Conservation (phyloP, 1,140 invertebrate genomes). For the Sycophaga agraensis region DNA sequence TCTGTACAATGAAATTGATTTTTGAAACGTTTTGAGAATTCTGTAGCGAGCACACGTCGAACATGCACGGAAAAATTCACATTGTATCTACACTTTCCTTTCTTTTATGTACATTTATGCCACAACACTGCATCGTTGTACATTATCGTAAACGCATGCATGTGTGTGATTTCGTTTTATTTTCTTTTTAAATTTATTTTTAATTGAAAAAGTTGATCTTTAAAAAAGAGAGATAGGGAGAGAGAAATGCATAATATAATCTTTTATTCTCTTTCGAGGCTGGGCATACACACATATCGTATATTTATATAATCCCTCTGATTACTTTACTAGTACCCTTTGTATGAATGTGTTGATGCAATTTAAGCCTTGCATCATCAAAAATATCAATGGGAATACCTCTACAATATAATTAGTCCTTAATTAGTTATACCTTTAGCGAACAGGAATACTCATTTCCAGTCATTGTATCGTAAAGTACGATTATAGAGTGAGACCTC, state of each 20-base stretch:
- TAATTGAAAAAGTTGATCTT: neutral
- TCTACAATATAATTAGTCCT: slow-evolving; percentile 48
- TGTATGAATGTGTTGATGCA: slow-evolving; percentile 28
- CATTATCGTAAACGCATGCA: neutral
- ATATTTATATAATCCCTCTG: slow-evolving; percentile 26
- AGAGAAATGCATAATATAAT: slow-evolving; percentile 22
- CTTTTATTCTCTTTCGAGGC: slow-evolving; percentile 19
- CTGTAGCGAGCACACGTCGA: neutral
- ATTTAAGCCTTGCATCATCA: slow-evolving; percentile 47
- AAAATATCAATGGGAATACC: slow-evolving; percentile 53
- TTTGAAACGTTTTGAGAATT: neutral
- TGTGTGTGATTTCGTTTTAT: neutral
- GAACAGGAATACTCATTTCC: slow-evolving; percentile 52
- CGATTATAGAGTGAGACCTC: slow-evolving; percentile 30
- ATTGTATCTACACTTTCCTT: slow-evolving; percentile 17
- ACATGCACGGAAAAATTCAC: slow-evolving; percentile 21
- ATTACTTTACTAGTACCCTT: slow-evolving; percentile 48
- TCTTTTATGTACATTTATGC: slow-evolving; percentile 24
- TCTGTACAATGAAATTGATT: slow-evolving; percentile 11
- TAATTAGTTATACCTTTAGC: slow-evolving; percentile 46
- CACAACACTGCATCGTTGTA: slow-evolving; percentile 4
- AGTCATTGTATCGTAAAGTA: slow-evolving; percentile 45
- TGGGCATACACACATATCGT: slow-evolving; percentile 4
- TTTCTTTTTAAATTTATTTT: neutral
- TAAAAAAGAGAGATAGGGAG: neutral